These are phyloP conservation scores for Diplogasteroides magnus DNA, from an alignment of 1,140 invertebrate genomes.

Conservation along the genomic window DNA sequence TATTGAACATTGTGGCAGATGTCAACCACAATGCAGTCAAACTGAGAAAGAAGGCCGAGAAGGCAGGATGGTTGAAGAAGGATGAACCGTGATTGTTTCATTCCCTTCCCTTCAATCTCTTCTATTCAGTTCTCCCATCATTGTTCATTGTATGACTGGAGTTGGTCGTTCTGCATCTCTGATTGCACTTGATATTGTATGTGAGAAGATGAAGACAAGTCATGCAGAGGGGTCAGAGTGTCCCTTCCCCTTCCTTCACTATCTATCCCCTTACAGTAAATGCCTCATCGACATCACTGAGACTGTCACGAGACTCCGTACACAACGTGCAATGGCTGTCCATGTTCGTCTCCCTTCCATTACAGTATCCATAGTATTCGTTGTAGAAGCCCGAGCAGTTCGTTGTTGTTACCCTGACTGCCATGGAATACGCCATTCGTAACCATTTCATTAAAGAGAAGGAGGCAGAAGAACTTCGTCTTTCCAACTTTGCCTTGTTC, in stretches of 20 bases:
- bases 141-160: background rate
- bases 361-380: background rate
- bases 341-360: background rate
- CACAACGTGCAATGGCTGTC: background rate
- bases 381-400: background rate
- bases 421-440: background rate
- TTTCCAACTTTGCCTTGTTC: no score
- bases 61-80: background rate
- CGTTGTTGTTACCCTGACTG: background rate
- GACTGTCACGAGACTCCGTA: background rate
- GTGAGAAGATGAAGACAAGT: background rate
- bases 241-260: background rate
- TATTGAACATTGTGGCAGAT: background rate
- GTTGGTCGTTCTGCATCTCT: background rate
- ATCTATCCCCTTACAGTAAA: background rate
- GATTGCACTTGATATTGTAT: background rate
- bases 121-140: background rate
- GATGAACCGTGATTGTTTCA: background rate
- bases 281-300: background rate
- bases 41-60: background rate
- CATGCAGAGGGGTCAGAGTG: background rate
- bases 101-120: background rate
- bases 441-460: no score
- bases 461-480: constrained; percentile 26
- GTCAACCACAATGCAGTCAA: background rate